Evolutionary conservation across 2,113 vertebrate species (phyloP), one percentile per base, ranked within the genome.

Genomic region (Chamaea fasciata): DNA sequence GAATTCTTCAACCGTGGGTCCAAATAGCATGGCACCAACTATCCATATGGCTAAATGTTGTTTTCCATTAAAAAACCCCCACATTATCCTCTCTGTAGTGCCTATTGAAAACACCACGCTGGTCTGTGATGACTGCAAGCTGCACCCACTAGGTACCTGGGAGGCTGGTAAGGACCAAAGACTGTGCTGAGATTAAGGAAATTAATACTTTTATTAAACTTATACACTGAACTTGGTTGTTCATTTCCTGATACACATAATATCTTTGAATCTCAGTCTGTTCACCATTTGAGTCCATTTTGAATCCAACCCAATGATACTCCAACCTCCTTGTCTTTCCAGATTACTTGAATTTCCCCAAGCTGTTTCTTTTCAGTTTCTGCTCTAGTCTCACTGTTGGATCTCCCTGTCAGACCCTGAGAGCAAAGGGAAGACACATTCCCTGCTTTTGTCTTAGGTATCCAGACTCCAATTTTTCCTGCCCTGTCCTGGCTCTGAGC

Each of bases 191-290:
- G 12, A 53, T 52, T 62, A 65, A 57, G 17, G 22, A 15, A 83
- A 33, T 67, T 11, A 74, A 20, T 41, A 20, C 7, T 27, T 50
- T 35, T 47, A 41, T 68, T 42, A 41, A 87, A n/a, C 0, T 22
- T 57, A 3, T 28, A 3, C 17, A 83, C 65, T 70, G 35, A 23
- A 70, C 2, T 6, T 53, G 2, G 19, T 19, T 0, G 0, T 47
- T 75, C 6, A 10, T 71, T 84, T 91, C 28, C 11, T 41, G 23
- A 9, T 64, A n/a, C 4, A 27, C 5, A 2, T 22, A 31, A 7
- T 33, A 8, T 7, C 10, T 44, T 19, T 74, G 27, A 56, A 56
- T 4, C 4, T 21, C 19, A 39, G 6, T 2, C 16, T 74, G 11
- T 35, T 92, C 4, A 11, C 6, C 9, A 10, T 83, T 28, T 35